These are phyloP conservation scores for Apteryx owenii DNA, from an alignment of 2,113 vertebrate species.

Conservation along the genomic window DNA sequence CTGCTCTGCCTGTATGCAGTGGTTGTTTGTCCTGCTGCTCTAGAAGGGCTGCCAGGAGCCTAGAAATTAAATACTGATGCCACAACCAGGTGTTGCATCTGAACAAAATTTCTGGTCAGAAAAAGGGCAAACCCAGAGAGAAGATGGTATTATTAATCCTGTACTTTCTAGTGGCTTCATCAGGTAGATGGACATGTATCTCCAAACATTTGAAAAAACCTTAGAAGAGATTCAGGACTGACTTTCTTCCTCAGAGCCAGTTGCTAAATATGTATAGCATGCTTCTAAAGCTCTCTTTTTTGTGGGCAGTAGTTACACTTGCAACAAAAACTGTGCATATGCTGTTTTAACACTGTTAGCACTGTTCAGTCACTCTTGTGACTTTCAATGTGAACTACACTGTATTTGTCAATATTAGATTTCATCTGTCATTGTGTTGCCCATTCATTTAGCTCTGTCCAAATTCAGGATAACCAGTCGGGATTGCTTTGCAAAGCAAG, in stretches of 20 bases:
- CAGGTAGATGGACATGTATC: neutral
- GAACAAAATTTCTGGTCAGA: neutral
- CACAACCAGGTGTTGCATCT: neutral
- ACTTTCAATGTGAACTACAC: neutral
- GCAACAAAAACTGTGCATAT: neutral
- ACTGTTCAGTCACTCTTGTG: neutral
- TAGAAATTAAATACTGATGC: neutral
- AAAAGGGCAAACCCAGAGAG: neutral
- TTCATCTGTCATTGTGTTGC: neutral
- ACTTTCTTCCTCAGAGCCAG: neutral
- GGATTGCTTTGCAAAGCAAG: neutral
- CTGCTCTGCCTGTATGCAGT: accelerated
- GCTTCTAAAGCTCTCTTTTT: neutral
- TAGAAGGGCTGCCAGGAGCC: neutral
- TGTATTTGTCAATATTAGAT: neutral
- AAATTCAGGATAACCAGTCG: neutral
- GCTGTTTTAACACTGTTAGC: neutral
- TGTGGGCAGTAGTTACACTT: neutral
- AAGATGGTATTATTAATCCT: neutral
- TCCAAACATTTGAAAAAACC: neutral
- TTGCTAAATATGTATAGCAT: neutral
- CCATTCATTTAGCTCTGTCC: neutral
- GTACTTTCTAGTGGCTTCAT: neutral
- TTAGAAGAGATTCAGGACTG: neutral
- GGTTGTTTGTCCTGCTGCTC: neutral